These are phyloP conservation scores for Chroicocephalus ridibundus DNA, from an alignment of 2,113 vertebrate species.

Conservation along the genomic window DNA sequence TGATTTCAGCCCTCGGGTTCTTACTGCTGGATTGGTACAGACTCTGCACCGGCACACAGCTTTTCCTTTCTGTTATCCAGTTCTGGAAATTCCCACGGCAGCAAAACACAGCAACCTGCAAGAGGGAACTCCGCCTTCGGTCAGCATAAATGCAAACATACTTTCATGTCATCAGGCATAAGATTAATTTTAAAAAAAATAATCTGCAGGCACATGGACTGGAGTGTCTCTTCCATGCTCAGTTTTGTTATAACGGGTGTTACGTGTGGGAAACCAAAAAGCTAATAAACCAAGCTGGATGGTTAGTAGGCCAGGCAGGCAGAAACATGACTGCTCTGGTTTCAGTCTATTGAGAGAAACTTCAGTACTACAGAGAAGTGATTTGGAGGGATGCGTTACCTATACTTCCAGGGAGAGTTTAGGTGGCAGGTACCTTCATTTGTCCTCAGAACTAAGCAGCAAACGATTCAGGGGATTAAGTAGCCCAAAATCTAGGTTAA, in stretches of 20 bases:
- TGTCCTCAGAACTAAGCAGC: background rate
- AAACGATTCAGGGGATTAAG: background rate
- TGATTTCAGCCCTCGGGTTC: background rate
- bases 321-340: background rate
- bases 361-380: background rate
- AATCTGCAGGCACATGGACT: background rate
- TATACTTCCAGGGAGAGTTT: background rate
- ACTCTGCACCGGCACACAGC: background rate
- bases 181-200: background rate
- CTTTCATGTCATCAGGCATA: background rate
- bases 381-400: background rate
- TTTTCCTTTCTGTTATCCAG: background rate
- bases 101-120: background rate
- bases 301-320: background rate
- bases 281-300: background rate
- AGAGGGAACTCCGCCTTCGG: background rate
- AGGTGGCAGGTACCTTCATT: background rate
- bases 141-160: background rate
- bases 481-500: background rate
- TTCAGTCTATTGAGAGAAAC: background rate
- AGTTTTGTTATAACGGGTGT: background rate
- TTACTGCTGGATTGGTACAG: background rate
- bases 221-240: background rate
- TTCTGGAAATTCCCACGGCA: background rate
- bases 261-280: background rate